Evolutionary conservation across 2,888 invertebrate species (phyloP), one percentile per base, ranked within the genome.

Genomic region (Lepeophtheirus nordmannii): DNA sequence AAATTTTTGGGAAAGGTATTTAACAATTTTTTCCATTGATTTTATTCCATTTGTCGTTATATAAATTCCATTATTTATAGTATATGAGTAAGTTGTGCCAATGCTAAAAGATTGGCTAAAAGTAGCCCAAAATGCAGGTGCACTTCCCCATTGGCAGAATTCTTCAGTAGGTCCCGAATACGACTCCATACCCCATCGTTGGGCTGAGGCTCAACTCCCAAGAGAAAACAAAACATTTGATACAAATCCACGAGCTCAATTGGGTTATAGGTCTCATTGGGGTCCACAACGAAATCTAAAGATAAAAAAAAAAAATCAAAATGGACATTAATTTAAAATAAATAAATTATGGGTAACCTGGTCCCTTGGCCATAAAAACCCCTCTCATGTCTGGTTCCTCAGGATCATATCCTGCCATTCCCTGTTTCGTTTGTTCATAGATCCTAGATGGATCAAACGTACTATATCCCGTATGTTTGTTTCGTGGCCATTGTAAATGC

Each of bases 241-340:
- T 80, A 80, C 57, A 79, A 72, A 70, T 79, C 79, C 39, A 79
- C 76, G 58, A 75, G 72, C 41, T 75, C 70, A 41, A 79, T 75
- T 1, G 77, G 74, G 12, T 72, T 70, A 14, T 72, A 69, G 11
- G 73, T 71, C 57, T 71, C 53, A 17, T 46, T 46, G 53, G 53
- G 53, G 8, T 46, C 17, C 17, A 46, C 53, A 46, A n/a, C 17
- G 53, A 46, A 46, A 17, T 46, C 53, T 46, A 46, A 46, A 8
- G 53, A 3, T 2, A 3, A 46, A 14, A 46, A 1, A n/a, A n/a
- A n/a, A n/a, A n/a, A n/a, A n/a, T n/a, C n/a, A n/a, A n/a, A 2
- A 46, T 46, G 17, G 14, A 46, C 5, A 46, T 2, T 14, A 3
- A 46, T 46, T 5, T 46, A n/a, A n/a, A 46, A 46, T n/a, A 17